A percentile compares a stretch with the other conserved stretches of the same genome.
Conservation (phyloP, 1,140 invertebrate species). For the Zaprionus nigranus region DNA sequence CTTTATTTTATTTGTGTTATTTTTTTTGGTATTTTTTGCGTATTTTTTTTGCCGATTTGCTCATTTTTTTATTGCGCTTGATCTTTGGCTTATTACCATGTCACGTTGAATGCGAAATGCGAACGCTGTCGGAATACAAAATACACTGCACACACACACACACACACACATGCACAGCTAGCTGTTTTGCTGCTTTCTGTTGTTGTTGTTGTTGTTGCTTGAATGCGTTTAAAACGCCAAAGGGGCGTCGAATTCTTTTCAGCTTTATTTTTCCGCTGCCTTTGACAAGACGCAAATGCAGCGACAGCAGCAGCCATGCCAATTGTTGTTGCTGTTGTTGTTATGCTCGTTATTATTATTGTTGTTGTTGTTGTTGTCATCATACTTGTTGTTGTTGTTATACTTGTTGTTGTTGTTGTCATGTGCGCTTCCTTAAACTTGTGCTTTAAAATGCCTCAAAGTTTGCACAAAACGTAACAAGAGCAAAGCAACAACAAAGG, state of each 20-base stretch:
- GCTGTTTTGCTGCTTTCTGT: background rate
- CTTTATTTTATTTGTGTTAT: constrained; percentile 40
- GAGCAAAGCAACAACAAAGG: constrained; percentile 14
- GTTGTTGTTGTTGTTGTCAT: constrained; percentile 34
- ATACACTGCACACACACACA: constrained; percentile 27
- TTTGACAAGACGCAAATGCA: constrained; percentile 41
- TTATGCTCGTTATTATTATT: constrained; percentile 12
- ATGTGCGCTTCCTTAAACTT: constrained; percentile 34
- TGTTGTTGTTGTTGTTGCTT: constrained; percentile 42
- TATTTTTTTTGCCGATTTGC: constrained; percentile 34
- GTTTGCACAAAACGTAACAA: constrained; percentile 32
- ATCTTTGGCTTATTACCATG: constrained; percentile 83
- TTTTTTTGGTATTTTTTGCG: constrained; percentile 14
- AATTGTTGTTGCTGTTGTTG: constrained; percentile 32
- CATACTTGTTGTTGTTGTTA: constrained; percentile 36
- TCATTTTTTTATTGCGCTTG: constrained; percentile 69
- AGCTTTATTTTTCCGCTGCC: constrained; percentile 22
- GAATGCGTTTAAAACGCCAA: constrained; percentile 74
- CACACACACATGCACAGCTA: constrained; percentile 1
- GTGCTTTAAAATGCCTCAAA: constrained; percentile 37
- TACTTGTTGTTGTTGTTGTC: constrained; percentile 18
- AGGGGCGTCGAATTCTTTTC: constrained; percentile 65
- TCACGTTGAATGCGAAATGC: constrained; percentile 75
- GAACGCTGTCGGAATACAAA: constrained; percentile 72
- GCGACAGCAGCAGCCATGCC: background rate